Base-by-base conservation (phyloP, 2,888 invertebrate genomes). In the Seira musarum region DNA sequence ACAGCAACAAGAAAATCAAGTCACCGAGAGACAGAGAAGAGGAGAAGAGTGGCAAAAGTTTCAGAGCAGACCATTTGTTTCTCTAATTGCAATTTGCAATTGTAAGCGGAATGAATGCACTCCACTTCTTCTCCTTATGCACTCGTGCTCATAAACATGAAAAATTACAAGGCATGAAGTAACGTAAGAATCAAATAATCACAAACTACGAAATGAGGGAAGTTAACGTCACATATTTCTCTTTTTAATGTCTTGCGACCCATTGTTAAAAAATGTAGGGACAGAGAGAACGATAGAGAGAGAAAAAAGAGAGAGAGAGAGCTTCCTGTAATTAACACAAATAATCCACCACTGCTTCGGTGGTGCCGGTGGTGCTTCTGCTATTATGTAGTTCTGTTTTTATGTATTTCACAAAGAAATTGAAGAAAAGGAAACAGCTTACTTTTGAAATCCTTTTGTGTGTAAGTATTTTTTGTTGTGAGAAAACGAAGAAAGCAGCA, bases 321-420 rank as follows among this genome's bases (percentile, higher is more conserved):
- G 64, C 60, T 74, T 74, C 74, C 74, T 64, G 74, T 74, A 74
- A 74, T 74, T 74, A 74, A 74, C 74, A 74, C 74, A 74, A 66
- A 66, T 74, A 74, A 66, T 19, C 53, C 30, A 30, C 30, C 57
- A 21, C 19, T 22, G 6, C 57, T 57, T n/a, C n/a, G 57, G 3
- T 57, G 57, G 21, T 63, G 63, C 40, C 13, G 40, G 13, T 53
- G 53, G 53, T n/a, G 30, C 30, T 5, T 5, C 30, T 30, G 30
- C 30, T 5, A 30, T 30, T 30, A 30, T 8, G 30, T 30, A 30
- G 2, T 30, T 30, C 8, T 30, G 3, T 30, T 53, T 53, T 2
- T n/a, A 53, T n/a, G 40, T 40, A 40, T 53, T 53, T 53, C 3
- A 53, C 3, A 13, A 13, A 53, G 17, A 53, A 17, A 13, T 53